Evolutionary conservation across 2,113 vertebrate species (phyloP).

Genomic region (Psittacara wagleri): DNA sequence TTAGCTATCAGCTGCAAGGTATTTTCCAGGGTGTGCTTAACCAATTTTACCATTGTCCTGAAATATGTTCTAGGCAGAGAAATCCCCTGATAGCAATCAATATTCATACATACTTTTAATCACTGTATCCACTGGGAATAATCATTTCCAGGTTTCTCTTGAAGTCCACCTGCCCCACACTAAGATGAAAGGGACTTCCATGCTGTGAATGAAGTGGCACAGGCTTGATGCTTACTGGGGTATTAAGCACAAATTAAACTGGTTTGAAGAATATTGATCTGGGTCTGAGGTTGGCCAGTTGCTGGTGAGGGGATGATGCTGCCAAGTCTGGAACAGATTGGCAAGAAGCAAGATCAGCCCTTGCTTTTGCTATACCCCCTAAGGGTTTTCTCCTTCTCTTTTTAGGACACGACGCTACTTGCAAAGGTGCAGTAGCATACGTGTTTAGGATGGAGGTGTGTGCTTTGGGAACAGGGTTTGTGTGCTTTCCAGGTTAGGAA

Average conservation of each 20-base stretch:
- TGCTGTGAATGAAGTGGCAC: background rate
- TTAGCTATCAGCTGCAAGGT: slow-evolving; percentile 75
- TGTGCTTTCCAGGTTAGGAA: slow-evolving; percentile 50
- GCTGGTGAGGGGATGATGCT: background rate
- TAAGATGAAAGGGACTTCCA: slow-evolving; percentile 51
- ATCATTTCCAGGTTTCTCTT: slow-evolving; percentile 16
- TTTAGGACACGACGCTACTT: slow-evolving; percentile 54
- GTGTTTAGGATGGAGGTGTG: slow-evolving; percentile 44
- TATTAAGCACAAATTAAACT: slow-evolving; percentile 42
- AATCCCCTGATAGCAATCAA: slow-evolving; percentile 60
- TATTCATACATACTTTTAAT: slow-evolving; percentile 49
- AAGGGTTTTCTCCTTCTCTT: slow-evolving; percentile 30
- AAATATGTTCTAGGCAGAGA: slow-evolving; percentile 67
- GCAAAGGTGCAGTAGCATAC: background rate
- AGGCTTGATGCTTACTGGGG: background rate
- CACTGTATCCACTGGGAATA: slow-evolving; percentile 29
- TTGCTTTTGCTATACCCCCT: slow-evolving; percentile 31
- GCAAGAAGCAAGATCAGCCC: slow-evolving; percentile 17
- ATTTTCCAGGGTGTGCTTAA: slow-evolving; percentile 75
- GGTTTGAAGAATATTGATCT: slow-evolving; percentile 27
- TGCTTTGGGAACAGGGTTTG: slow-evolving; percentile 44
- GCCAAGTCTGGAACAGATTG: slow-evolving; percentile 18
- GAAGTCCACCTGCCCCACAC: slow-evolving; percentile 53
- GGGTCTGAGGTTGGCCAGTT: slow-evolving; percentile 31
- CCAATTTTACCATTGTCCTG: slow-evolving; percentile 61